Evolutionary conservation across 2,113 vertebrate species (phyloP), one percentile per base, ranked within the genome.

Genomic region (Spermophilus dauricus): DNA sequence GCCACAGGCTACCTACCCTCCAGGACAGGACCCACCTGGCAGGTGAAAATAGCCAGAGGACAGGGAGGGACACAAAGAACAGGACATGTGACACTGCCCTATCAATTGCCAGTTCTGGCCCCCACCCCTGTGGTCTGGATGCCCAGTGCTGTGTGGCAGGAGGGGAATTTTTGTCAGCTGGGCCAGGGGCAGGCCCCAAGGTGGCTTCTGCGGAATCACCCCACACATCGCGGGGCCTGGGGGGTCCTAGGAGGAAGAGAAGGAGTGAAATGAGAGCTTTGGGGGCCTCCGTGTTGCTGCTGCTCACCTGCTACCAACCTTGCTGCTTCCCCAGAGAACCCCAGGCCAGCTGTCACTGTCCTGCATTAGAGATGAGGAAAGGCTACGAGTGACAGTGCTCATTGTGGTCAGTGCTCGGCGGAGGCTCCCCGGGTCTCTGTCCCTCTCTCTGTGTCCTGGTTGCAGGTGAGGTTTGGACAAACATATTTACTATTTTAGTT

Each of bases 371-470:
- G 67, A 67, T n/a, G 34, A 56, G 42, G 42, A 14, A n/a, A 30
- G 45, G 51, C 11, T 14, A 13, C 2, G 0, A 22, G 10, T n/a
- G 75, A 45, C 30, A 0, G 0, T 10, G 28, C 51, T 61, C n/a
- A 8, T 28, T 22, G 22, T 5, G 10, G 30, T 48, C 61, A 9
- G 11, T 4, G 30, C 69, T 14, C 3, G 16, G 42, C 26, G 9
- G 34, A 28, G n/a, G 14, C 89, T 88, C 39, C 45, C 67, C n/a
- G 3, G 17, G 17, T 17, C 80, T 72, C 39, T 2, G 0, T 2
- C 58, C 61, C 11, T 67, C 45, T 73, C 24, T 61, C 75, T 83
- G 39, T 76, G 1, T 32, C 86, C 39, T 45, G 76, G 53, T 51
- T 89, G 83, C 81, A 30, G 61, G 65, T 39, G 56, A 70, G 85